Evolutionary conservation across 2,797 vertebrate species (phyloP), one percentile per base, ranked within the genome.

Genomic region (Acipenser oxyrinchus): DNA sequence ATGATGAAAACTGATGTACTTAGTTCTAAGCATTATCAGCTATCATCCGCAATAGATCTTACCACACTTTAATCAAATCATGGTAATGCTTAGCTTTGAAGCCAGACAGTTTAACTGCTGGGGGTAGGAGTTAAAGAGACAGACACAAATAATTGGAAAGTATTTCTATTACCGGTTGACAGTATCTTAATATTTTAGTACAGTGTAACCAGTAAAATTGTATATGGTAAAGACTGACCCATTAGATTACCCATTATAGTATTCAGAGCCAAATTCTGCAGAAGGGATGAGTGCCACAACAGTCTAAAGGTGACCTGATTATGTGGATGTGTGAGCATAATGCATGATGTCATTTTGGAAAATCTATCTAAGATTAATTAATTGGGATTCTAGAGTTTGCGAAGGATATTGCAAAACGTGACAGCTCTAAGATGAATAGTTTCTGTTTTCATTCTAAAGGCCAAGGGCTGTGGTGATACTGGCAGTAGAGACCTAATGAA

Each of bases 131-230:
- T 52, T 65, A 75, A 72, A 78, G 76, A 55, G 52, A 86, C 78
- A 73, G 76, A 73, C 70, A 71, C 82, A 77, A 82, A 82, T 81
- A 82, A 76, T 76, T 74, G 74, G 73, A 77, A 12, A 79, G 76
- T 72, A 74, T 76, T 73, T 37, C 37, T 62, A 2, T 15, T 18
- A 37, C 37, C 37, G 37, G 3, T 37, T 37, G 37, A 37, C 37
- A 37, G 5, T 37, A 37, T 37, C 37, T 37, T 37, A 5, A 37
- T 37, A 37, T 37, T 37, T 37, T 4, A 37, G 37, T 37, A 37
- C 37, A 37, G 37, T 37, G 37, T 37, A 37, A 37, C 5, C 5
- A 37, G 37, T 37, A 37, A 37, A 37, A 37, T 37, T 37, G 5
- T 37, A 37, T 37, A 37, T 37, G 37, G 37, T 37, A 37, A 37